Conservation (phyloP, 2,888 invertebrate genomes). For the Troides aeacus region DNA sequence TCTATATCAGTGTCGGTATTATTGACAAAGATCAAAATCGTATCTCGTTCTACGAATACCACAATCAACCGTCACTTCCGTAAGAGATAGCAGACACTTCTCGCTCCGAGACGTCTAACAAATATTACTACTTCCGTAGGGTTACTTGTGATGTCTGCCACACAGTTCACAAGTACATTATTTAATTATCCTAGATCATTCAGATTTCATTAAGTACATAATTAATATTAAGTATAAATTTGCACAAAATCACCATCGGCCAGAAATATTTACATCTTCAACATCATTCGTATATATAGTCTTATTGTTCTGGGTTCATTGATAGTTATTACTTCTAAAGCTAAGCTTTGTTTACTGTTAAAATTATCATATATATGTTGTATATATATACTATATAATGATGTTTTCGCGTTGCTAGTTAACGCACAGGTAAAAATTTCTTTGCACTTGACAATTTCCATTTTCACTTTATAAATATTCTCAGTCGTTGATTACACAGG, state of each 20-base stretch:
- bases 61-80: conserved; percentile 63
- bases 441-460: conserved; percentile 25
- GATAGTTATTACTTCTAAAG: too few species aligned
- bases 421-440: conserved; percentile 6
- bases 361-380: too few species aligned
- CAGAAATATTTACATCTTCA: too few species aligned
- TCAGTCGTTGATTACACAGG: conserved; percentile 24
- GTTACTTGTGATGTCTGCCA: conserved; percentile 28
- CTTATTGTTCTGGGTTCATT: too few species aligned
- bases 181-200: too few species aligned
- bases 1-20: not conserved
- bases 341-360: too few species aligned
- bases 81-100: conserved; percentile 59
- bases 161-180: not conserved
- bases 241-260: too few species aligned
- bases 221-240: too few species aligned
- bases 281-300: too few species aligned
- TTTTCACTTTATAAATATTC: conserved; percentile 38
- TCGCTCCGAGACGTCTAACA: conserved; percentile 57
- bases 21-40: not conserved
- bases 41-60: conserved; percentile 64
- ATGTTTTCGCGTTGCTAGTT: not conserved
- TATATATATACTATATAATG: not conserved
- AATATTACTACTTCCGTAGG: conserved; percentile 33
- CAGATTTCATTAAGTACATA: too few species aligned